Evolutionary conservation across 2,888 invertebrate species (phyloP).

Genomic region (Pseudococcus longispinus): DNA sequence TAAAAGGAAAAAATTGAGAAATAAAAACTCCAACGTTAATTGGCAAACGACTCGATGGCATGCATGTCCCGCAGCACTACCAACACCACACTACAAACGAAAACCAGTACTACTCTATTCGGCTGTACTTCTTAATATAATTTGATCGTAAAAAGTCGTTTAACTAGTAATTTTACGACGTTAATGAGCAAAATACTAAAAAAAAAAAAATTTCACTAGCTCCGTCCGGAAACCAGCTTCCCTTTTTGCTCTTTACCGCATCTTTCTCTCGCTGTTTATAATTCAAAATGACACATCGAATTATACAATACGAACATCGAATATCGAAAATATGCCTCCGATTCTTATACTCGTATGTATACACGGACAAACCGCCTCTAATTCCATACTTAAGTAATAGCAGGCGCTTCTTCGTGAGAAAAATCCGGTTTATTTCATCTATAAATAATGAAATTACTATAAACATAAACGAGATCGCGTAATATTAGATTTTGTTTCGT

Average conservation of each 20-base stretch:
- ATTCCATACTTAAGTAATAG: background rate
- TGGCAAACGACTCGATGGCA: slow-evolving; percentile 23
- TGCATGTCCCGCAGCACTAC: slow-evolving; percentile 30
- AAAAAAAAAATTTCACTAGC: slow-evolving; percentile 28
- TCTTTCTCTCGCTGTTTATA: background rate
- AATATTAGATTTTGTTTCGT: background rate
- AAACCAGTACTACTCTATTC: slow-evolving; percentile 33
- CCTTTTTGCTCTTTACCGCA: background rate
- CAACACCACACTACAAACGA: background rate
- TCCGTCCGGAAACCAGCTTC: slow-evolving; percentile 41
- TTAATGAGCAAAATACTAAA: slow-evolving; percentile 33
- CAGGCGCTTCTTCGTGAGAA: background rate
- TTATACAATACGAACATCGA: background rate
- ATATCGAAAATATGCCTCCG: background rate
- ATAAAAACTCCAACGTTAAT: slow-evolving; percentile 37
- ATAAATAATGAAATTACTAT: background rate
- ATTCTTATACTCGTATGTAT: background rate
- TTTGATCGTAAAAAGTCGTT: slow-evolving; percentile 45
- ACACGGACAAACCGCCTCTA: background rate
- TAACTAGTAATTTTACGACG: slow-evolving; percentile 46
- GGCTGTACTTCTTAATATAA: slow-evolving; percentile 33
- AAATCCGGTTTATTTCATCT: slow-evolving; percentile 12
- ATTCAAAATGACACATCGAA: background rate
- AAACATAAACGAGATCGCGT: background rate
- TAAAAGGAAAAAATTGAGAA: slow-evolving; percentile 17